These are phyloP conservation scores for Lycaon pictus DNA, from an alignment of 2,113 vertebrate genomes.

Conservation along the genomic window DNA sequence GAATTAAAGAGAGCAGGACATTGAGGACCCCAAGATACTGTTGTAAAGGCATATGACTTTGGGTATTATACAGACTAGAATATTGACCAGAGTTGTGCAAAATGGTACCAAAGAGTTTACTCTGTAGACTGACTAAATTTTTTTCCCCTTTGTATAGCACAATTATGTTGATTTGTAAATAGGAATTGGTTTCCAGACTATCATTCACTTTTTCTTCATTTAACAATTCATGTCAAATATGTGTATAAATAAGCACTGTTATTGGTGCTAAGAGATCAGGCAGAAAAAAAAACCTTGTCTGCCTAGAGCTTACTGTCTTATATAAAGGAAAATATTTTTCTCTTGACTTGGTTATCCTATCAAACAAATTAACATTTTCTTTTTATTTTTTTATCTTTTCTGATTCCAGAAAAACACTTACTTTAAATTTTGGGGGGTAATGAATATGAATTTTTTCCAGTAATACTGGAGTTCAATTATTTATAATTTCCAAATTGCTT, in stretches of 20 bases:
- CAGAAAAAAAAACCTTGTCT: neutral
- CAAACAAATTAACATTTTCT: neutral
- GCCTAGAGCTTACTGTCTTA: neutral
- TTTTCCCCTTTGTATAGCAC: neutral
- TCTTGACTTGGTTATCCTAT: neutral
- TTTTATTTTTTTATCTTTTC: neutral
- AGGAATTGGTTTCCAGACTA: neutral
- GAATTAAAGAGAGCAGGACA: neutral
- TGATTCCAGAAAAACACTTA: neutral
- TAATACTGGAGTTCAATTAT: neutral
- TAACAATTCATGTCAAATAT: neutral
- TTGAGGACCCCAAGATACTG: neutral
- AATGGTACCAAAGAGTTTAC: neutral
- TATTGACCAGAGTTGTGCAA: neutral
- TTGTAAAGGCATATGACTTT: neutral
- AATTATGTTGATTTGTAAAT: conserved; percentile 18
- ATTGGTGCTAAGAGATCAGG: neutral
- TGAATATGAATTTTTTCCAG: neutral
- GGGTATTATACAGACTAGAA: neutral
- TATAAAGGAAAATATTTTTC: neutral
- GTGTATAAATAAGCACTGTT: neutral
- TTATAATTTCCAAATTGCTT: neutral
- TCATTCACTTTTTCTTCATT: conserved; percentile 1
- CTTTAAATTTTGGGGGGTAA: neutral
- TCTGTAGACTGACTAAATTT: neutral